Evolutionary conservation across 2,888 invertebrate genomes (phyloP).

Genomic region (Brachyptera putata): DNA sequence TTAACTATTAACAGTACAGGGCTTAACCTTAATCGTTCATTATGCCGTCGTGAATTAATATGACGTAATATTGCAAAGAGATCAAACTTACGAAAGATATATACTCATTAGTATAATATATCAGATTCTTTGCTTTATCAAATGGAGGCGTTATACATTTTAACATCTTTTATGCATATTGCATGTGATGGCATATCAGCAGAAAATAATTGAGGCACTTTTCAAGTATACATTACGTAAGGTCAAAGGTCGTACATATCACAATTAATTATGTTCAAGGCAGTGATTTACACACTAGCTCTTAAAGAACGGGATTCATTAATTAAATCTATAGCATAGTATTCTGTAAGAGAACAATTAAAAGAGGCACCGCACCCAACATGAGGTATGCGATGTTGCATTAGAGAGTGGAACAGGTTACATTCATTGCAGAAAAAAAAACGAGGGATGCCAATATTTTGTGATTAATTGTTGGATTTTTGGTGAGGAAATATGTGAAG

Average conservation of each 20-base stretch:
- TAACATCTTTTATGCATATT: no score
- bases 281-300: slow-evolving; percentile 1
- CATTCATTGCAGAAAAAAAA: no score
- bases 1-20: not conserved
- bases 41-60: not conserved
- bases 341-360: not conserved
- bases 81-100: not conserved
- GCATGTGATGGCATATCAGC: no score
- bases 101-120: slow-evolving; percentile 7
- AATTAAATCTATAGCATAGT: not conserved
- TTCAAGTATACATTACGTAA: slow-evolving; percentile 1
- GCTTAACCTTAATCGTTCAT: slow-evolving; percentile 13
- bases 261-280: slow-evolving; percentile 4
- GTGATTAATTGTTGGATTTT: no score
- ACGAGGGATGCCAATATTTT: no score
- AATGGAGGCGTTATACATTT: not conserved
- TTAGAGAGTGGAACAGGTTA: not conserved
- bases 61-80: not conserved
- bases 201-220: no score
- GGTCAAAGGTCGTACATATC: slow-evolving; percentile 1
- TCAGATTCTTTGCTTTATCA: not conserved
- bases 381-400: not conserved
- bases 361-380: not conserved
- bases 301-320: not conserved
- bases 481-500: no score